Conservation (phyloP, 2,113 vertebrate genomes). For the Muscicapa adusta region DNA sequence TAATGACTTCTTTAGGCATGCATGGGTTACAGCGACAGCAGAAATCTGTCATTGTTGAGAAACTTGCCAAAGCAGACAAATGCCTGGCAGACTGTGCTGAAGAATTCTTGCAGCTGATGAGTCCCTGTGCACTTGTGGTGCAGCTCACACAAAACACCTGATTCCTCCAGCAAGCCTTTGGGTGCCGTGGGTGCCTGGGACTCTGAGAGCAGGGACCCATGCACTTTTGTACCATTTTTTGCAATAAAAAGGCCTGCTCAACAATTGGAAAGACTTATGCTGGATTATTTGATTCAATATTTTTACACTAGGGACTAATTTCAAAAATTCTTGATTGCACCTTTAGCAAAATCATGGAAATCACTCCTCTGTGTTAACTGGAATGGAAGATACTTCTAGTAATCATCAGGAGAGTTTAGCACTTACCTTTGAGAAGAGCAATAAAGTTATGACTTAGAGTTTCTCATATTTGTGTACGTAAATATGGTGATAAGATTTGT, state of each 20-base stretch:
- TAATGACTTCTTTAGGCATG: neutral
- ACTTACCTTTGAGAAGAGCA: neutral
- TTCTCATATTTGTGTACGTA: neutral
- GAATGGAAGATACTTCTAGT: neutral
- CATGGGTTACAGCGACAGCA: neutral
- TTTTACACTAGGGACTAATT: neutral
- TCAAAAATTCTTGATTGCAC: neutral
- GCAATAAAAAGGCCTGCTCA: neutral
- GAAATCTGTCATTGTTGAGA: neutral
- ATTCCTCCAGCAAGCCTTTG: neutral
- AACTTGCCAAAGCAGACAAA: slow-evolving; percentile 74
- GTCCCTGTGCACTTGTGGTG: slow-evolving; percentile 85
- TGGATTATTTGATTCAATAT: neutral
- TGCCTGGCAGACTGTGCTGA: slow-evolving; percentile 86
- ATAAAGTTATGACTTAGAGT: neutral
- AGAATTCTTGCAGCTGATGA: slow-evolving; percentile 84
- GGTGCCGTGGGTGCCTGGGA: no score
- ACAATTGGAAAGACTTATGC: neutral
- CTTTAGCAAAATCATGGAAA: neutral
- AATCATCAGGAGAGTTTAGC: neutral
- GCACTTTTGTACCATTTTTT: neutral
- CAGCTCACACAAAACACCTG: slow-evolving; percentile 73
- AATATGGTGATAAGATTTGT: neutral
- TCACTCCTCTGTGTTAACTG: neutral
- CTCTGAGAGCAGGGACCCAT: rapidly evolving